Base-by-base conservation (phyloP, 2,888 invertebrate species). In the Agrochola circellaris region DNA sequence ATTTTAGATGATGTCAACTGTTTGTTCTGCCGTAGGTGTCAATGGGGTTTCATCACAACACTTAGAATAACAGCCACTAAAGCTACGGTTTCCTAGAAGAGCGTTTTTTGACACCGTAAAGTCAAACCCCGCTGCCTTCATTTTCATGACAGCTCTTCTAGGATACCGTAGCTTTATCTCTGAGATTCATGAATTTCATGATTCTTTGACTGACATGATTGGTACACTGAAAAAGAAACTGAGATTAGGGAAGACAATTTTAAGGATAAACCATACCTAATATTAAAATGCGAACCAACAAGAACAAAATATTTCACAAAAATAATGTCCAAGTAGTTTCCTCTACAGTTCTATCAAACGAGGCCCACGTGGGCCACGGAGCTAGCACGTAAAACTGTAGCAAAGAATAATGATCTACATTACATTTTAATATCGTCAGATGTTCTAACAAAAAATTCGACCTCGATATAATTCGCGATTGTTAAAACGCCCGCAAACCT, bases 391-490 rank as follows among this genome's bases (percentile, higher is more conserved):
- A 56, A 77, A 77, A 75, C 64, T 42, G 48, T 81, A 69, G 6
- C 62, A 51, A 51, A 48, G 20, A 9, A 13, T 61, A 76, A 68
- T 77, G 64, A 38, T 74, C 64, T 72, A 75, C 60, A 68, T 82
- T 71, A 60, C 15, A 73, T 67, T 73, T 70, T 26, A 75, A 64
- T 68, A 72, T 62, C 48, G 67, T 84, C 86, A 76, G 84, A 79
- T 86, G 81, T 58, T 82, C 58, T 30, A 73, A 80, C 85, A 89
- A 87, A 86, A 84, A 79, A 77, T 78, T 17, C 81, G 88, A 89
- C 91, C 91, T 90, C 86, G 85, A 89, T 89, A 78, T 80, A 73
- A 77, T 73, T 82, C 67, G 77, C 81, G 54, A 81, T 83, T 82
- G 87, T 88, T 85, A 79, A 85, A 87, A 81, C 86, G 80, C 77